These are phyloP conservation scores for Archaeoteleia sp. DNA, from an alignment of 2,888 invertebrate genomes.

Conservation along the genomic window DNA sequence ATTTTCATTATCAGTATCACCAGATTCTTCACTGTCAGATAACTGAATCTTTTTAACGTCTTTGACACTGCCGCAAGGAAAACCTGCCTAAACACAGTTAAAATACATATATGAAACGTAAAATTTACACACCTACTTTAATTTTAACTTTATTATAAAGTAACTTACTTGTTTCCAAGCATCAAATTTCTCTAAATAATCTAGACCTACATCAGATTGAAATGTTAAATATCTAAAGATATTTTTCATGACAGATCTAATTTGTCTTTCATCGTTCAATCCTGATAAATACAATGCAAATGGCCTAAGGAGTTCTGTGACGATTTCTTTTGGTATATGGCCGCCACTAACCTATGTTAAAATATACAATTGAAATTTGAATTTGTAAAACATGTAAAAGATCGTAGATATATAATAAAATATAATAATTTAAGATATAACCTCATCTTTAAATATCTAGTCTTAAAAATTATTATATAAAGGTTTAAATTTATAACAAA, in stretches of 20 bases:
- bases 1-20: slow-evolving; percentile 72
- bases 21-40: slow-evolving; percentile 55
- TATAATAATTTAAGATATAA: no score
- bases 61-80: slow-evolving; percentile 82
- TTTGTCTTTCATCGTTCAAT: slow-evolving; percentile 76
- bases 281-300: slow-evolving; percentile 80
- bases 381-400: no score
- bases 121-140: no score
- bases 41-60: slow-evolving; percentile 77
- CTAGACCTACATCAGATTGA: slow-evolving; percentile 82
- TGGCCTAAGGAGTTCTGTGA: slow-evolving; percentile 81
- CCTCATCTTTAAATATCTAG: no score
- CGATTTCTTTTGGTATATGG: slow-evolving; percentile 76
- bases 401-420: no score
- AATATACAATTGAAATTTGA: slow-evolving; percentile 45
- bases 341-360: slow-evolving; percentile 79
- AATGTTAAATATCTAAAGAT: slow-evolving; percentile 83
- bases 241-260: slow-evolving; percentile 77
- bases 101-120: no score
- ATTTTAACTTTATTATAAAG: no score
- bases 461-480: no score
- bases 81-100: slow-evolving; percentile 84
- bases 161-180: slow-evolving; percentile 84
- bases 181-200: slow-evolving; percentile 80
- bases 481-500: no score